Conservation (phyloP, 2,888 invertebrate genomes). For the Leptinotarsa tumamoca region DNA sequence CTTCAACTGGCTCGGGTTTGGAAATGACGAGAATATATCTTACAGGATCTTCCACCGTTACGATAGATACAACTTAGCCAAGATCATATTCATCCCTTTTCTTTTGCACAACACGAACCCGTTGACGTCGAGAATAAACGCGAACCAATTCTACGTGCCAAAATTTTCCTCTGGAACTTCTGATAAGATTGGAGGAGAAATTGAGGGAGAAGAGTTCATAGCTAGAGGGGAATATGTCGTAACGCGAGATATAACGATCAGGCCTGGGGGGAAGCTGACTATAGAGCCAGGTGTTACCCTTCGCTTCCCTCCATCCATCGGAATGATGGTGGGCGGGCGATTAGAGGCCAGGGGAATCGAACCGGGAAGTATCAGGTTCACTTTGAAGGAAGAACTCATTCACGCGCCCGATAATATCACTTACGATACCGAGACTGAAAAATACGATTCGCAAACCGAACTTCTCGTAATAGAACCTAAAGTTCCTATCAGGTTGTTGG, state of each 20-base stretch:
- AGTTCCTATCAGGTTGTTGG: constrained; percentile 82
- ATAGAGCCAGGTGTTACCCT: constrained; percentile 90
- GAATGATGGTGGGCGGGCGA: constrained; percentile 96
- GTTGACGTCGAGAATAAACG: constrained; percentile 84
- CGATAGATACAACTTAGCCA: constrained; percentile 94
- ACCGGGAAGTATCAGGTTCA: constrained; percentile 84
- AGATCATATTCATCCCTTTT: constrained; percentile 91
- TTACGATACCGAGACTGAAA: constrained; percentile 68
- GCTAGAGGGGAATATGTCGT: constrained; percentile 91
- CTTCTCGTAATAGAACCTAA: constrained; percentile 73
- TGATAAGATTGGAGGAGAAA: constrained; percentile 88
- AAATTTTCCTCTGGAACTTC: constrained; percentile 76
- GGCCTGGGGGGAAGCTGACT: constrained; percentile 91
- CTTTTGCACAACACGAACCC: constrained; percentile 91
- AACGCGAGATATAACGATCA: constrained; percentile 91
- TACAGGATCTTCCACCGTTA: constrained; percentile 84
- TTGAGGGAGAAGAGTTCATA: constrained; percentile 89
- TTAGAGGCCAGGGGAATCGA: constrained; percentile 84
- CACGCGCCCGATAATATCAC: constrained; percentile 75
- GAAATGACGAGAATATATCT: constrained; percentile 79
- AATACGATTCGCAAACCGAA: constrained; percentile 69
- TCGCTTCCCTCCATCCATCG: constrained; percentile 91
- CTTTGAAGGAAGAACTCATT: constrained; percentile 80
- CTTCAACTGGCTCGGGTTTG: constrained; percentile 91
- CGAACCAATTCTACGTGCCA: constrained; percentile 82